Percentiles rank a stretch among this genome's conserved stretches.
Evolutionary conservation across 2,113 vertebrate genomes (phyloP).

Genomic region (Nerophis lumbriciformis): DNA sequence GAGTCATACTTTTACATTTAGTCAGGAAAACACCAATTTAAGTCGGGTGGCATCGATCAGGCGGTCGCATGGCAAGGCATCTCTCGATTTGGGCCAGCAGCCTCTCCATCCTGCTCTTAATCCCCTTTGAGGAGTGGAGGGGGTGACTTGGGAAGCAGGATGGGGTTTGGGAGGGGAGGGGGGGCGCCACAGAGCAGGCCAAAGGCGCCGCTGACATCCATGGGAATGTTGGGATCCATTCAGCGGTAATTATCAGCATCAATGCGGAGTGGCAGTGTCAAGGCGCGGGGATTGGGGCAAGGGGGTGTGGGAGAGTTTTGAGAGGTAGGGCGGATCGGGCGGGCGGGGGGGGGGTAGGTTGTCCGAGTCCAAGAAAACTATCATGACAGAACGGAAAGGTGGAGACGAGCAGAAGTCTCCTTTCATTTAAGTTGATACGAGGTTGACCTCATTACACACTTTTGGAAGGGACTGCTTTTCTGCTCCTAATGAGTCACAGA

Average conservation of each 20-base stretch:
- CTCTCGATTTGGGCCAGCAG: constrained; percentile 38
- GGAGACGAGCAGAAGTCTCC: not conserved
- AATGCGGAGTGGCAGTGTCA: constrained; percentile 58
- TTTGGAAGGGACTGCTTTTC: not conserved
- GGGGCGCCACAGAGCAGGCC: constrained; percentile 53
- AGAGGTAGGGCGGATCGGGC: constrained; percentile 29
- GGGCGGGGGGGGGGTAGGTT: not conserved
- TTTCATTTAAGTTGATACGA: not conserved
- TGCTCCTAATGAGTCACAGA: too few relatives aligned
- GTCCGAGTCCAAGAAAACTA: constrained; percentile 11
- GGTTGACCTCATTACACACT: not conserved
- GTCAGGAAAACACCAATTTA: too few relatives aligned
- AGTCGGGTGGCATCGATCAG: too few relatives aligned
- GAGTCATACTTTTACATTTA: too few relatives aligned
- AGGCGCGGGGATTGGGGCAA: constrained; percentile 49
- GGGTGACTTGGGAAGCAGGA: constrained; percentile 46
- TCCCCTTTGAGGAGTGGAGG: constrained; percentile 59
- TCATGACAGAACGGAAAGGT: not conserved
- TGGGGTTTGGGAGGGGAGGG: constrained; percentile 40
- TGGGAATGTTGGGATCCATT: constrained; percentile 74
- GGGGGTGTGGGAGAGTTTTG: constrained; percentile 51
- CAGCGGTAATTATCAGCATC: constrained; percentile 77
- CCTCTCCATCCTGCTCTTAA: constrained; percentile 59
- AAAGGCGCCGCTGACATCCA: constrained; percentile 67
- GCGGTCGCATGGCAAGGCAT: constrained; percentile 46